Evolutionary conservation across 2,113 vertebrate species (phyloP).

Genomic region (Syngnathus typhle): DNA sequence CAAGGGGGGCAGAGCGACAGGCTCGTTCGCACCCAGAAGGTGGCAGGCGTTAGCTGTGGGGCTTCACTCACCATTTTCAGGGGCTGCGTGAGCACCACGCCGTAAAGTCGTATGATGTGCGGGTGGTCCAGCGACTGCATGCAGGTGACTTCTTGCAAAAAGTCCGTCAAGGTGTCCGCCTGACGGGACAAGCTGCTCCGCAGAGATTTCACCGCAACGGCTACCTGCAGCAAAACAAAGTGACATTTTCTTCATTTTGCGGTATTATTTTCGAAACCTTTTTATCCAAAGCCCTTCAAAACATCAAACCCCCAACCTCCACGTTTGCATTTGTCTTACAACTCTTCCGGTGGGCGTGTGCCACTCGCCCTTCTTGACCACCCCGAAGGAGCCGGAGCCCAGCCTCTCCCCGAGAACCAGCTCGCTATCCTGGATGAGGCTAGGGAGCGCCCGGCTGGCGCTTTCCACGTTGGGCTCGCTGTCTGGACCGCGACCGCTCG

Average conservation of each 20-base stretch:
- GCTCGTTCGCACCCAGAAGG: not conserved
- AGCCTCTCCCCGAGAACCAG: conserved; percentile 73
- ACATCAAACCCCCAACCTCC: not conserved
- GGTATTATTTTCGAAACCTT: too few species aligned
- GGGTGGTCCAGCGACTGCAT: conserved; percentile 85
- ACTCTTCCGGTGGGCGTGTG: conserved; percentile 68
- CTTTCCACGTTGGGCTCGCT: conserved; percentile 56
- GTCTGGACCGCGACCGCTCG: conserved; percentile 28
- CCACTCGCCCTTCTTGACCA: conserved; percentile 81
- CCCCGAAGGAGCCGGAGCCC: conserved; percentile 82
- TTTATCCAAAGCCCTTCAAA: not conserved
- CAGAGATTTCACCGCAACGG: conserved; percentile 82
- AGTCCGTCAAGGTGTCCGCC: conserved; percentile 73
- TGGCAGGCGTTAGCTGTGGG: not conserved
- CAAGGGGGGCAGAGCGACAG: not conserved
- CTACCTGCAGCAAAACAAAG: conserved; percentile 55
- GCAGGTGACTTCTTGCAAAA: conserved; percentile 79
- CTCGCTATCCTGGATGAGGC: conserved; percentile 81
- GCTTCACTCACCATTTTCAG: conserved; percentile 79
- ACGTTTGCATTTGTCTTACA: conserved; percentile 60
- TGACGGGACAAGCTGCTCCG: conserved; percentile 62
- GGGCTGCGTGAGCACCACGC: conserved; percentile 80
- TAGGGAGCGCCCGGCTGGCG: conserved; percentile 64
- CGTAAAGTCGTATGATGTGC: conserved; percentile 81
- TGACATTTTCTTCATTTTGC: too few species aligned